These are phyloP conservation scores for Dicyrtoma fusca DNA, from an alignment of 2,888 invertebrate genomes.

Conservation along the genomic window DNA sequence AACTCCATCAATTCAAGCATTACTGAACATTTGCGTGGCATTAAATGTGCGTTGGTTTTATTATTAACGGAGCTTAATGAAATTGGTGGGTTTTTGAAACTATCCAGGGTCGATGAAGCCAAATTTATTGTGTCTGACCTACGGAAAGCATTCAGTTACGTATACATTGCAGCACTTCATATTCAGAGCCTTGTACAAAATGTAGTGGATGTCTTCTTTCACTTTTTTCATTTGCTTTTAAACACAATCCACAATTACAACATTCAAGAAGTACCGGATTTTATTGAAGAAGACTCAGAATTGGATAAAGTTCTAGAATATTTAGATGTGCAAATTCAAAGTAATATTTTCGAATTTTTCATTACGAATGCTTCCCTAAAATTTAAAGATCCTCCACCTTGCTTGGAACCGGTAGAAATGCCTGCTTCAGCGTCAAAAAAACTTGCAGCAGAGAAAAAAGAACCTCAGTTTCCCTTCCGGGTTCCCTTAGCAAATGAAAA, in stretches of 20 bases:
- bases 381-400: slow-evolving; percentile 11
- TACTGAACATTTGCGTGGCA: slow-evolving; percentile 47
- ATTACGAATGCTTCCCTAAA: slow-evolving; percentile 40
- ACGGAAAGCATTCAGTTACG: slow-evolving; percentile 46
- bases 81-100: slow-evolving; percentile 48
- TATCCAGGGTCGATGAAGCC: slow-evolving; percentile 43
- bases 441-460: slow-evolving; percentile 1
- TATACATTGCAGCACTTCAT: slow-evolving; percentile 48
- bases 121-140: slow-evolving; percentile 40
- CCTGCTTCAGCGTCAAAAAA: slow-evolving; percentile 9
- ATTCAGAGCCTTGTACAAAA: slow-evolving; percentile 49
- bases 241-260: slow-evolving; percentile 53
- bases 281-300: slow-evolving; percentile 52
- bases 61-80: slow-evolving; percentile 51
- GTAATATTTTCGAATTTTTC: slow-evolving; percentile 50
- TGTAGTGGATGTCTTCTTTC: slow-evolving; percentile 44
- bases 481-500: slow-evolving; percentile 14
- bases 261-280: slow-evolving; percentile 51
- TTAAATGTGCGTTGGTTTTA: slow-evolving; percentile 50
- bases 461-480: background rate
- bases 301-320: slow-evolving; percentile 52
- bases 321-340: slow-evolving; percentile 45
- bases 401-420: slow-evolving; percentile 1
- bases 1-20: slow-evolving; percentile 46
- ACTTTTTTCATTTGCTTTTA: slow-evolving; percentile 54